Conservation (phyloP, 1,140 invertebrate genomes). For the Apis florea region DNA sequence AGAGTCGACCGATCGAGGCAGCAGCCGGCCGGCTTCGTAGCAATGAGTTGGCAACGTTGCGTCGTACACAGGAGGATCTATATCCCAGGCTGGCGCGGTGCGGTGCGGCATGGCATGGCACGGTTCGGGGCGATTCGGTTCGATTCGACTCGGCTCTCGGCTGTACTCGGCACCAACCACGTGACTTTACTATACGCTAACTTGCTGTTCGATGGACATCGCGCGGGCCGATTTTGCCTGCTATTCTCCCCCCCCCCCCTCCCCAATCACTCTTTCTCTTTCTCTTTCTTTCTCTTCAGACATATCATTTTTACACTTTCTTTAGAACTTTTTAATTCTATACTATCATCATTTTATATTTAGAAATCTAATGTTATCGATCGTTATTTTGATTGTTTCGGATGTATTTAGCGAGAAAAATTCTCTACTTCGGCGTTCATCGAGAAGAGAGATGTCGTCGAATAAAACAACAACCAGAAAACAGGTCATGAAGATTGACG, state of each 20-base stretch:
- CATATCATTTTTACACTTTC: slow-evolving; percentile 15
- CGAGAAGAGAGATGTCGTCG: neutral
- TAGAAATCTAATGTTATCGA: slow-evolving; percentile 32
- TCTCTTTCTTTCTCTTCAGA: neutral
- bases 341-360: slow-evolving; percentile 14
- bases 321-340: neutral
- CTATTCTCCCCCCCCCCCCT: neutral
- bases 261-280: neutral
- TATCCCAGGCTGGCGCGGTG: slow-evolving; percentile 61
- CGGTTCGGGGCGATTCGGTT: slow-evolving; percentile 18
- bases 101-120: slow-evolving; percentile 1
- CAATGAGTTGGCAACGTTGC: slow-evolving; percentile 65
- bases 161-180: slow-evolving; percentile 58
- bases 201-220: slow-evolving; percentile 64
- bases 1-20: slow-evolving; percentile 18
- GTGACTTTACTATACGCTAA: slow-evolving; percentile 66
- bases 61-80: slow-evolving; percentile 65
- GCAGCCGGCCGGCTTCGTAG: slow-evolving; percentile 54
- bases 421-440: slow-evolving; percentile 35
- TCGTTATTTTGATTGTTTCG: slow-evolving; percentile 5
- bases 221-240: slow-evolving; percentile 64
- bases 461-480: slow-evolving; percentile 13
- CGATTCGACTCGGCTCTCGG: slow-evolving; percentile 27
- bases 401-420: slow-evolving; percentile 1
- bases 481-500: neutral